Base-by-base conservation (phyloP, 2,797 vertebrate genomes). In the Dryobates pubescens region DNA sequence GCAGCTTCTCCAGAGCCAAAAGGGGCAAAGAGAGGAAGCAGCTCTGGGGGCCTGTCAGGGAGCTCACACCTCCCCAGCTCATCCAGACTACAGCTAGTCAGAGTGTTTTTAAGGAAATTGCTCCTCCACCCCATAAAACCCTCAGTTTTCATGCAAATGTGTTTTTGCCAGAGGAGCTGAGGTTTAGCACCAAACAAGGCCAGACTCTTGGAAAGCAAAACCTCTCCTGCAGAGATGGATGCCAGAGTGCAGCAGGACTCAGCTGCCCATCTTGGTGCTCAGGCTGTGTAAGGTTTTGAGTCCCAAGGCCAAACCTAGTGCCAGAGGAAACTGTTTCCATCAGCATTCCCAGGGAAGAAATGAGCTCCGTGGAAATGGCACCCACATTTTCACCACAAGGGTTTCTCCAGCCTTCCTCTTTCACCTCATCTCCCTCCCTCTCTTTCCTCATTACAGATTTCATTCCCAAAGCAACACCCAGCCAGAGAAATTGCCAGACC, bases 351-450 rank as follows among this genome's bases (percentile, higher is more conserved):
- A 19, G 19, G 5, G 22, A 34, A 76, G 20, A 76, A n/a, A 45
- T 15, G 17, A 71, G 17, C 41, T 65, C 51, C 0, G 0, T 1
- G 3, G 58, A 78, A 68, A 45, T 56, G 43, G 22, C 61, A 76
- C 57, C 32, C 30, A 43, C 22, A 13, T 43, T 86, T 51, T 54
- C 27, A 51, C 3, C 9, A 54, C 47, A 59, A 36, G 5, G 2
- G 2, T 17, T 82, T 26, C 64, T 67, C 56, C 19, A 3, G 0
- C 49, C 22, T 53, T 57, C 7, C 2, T 24, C 47, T 53, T 41
- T 30, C 65, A 47, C 14, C 6, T 8, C 12, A 13, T 30, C n/a
- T 26, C 36, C 51, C 53, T 77, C 19, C 22, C 23, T 19, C 47
- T 47, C 38, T 45, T 41, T 76, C 9, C 15, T 22, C 10, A 7